These are phyloP conservation scores for Streptopelia turtur DNA, from an alignment of 2,797 vertebrate species.

Conservation along the genomic window DNA sequence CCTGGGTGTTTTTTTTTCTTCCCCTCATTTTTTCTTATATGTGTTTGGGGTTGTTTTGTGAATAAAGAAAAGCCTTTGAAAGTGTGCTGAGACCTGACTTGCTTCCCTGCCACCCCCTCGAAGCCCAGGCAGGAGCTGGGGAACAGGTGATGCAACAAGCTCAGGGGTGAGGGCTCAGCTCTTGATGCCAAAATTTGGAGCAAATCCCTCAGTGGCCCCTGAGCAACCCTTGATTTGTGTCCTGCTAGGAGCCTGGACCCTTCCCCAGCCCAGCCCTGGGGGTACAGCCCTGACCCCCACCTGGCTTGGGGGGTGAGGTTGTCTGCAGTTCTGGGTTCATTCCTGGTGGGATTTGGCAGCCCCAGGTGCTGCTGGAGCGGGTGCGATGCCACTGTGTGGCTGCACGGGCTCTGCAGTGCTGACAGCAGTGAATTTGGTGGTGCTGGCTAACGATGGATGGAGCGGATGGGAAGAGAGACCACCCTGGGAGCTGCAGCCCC, in stretches of 20 bases:
- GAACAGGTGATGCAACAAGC: neutral
- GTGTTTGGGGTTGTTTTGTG: conserved; percentile 34
- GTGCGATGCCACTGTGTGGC: neutral
- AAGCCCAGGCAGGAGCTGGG: neutral
- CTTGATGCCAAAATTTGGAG: neutral
- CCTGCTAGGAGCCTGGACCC: neutral
- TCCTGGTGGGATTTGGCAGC: neutral
- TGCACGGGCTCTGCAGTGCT: neutral
- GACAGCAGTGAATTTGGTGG: neutral
- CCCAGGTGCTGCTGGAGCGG: accelerated
- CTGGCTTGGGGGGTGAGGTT: neutral
- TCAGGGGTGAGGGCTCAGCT: neutral
- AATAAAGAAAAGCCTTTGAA: conserved; percentile 52
- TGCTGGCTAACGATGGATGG: accelerated
- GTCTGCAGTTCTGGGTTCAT: neutral
- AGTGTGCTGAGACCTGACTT: neutral
- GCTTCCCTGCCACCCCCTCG: neutral
- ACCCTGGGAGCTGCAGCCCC: neutral
- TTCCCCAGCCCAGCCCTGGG: neutral
- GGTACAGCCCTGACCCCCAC: neutral
- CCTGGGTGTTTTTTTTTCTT: neutral
- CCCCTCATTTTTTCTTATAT: neutral
- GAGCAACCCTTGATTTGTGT: neutral
- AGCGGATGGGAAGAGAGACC: neutral
- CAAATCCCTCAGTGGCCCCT: neutral